phyloP scores from a whole-genome alignment of 1,140 invertebrate species.

The Muscidifurax raptorellus region DNA sequence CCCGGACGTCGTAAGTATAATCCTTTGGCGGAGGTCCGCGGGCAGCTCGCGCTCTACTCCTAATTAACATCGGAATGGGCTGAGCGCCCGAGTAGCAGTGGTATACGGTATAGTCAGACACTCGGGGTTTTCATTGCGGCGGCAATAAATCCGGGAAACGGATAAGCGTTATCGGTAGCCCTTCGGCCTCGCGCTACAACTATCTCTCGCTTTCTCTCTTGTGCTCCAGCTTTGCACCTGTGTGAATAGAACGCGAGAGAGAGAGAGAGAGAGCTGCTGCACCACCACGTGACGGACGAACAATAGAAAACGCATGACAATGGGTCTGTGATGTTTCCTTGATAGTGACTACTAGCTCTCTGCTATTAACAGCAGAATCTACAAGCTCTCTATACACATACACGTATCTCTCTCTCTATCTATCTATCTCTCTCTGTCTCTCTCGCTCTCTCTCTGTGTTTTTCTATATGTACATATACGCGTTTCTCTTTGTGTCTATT shows the following conservation, averaged over 20 bases:
- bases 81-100: constrained; percentile 41
- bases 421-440: too few species aligned
- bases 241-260: background rate
- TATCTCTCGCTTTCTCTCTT: constrained; percentile 25
- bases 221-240: background rate
- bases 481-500: too few species aligned
- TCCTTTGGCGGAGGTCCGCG: constrained; percentile 50
- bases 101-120: constrained; percentile 44
- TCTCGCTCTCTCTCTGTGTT: background rate
- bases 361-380: too few species aligned
- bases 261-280: background rate
- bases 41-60: constrained; percentile 56
- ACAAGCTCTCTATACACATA: background rate
- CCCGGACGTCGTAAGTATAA: constrained; percentile 65
- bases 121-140: constrained; percentile 69
- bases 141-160: constrained; percentile 72
- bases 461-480: too few species aligned
- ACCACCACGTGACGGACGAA: background rate
- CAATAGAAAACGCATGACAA: constrained; percentile 33
- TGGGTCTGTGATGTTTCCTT: constrained; percentile 9
- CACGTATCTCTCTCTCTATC: too few species aligned
- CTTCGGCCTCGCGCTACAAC: constrained; percentile 16
- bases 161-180: constrained; percentile 70
- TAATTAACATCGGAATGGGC: constrained; percentile 72
- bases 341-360: constrained; percentile 4